phyloP scores from a whole-genome alignment of 1,140 invertebrate species.

The Glossosoma conforme region DNA sequence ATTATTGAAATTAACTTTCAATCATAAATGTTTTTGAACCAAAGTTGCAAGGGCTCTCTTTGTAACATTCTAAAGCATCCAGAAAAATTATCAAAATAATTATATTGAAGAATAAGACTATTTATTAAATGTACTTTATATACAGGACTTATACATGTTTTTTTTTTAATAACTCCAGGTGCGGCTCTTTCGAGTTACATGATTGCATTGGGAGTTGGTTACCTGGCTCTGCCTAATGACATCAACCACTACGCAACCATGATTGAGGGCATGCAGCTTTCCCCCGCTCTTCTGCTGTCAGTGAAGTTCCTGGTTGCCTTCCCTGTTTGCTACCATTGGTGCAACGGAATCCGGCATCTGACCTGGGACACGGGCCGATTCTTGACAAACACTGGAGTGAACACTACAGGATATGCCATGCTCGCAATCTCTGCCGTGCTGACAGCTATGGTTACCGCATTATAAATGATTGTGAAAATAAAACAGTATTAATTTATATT shows the following conservation, averaged over 20 bases:
- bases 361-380: constrained; percentile 66
- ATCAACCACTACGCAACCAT: constrained; percentile 52
- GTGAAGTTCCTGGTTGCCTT: constrained; percentile 55
- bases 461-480: constrained; percentile 34
- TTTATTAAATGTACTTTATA: no score
- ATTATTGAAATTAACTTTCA: no score
- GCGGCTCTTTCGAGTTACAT: constrained; percentile 51
- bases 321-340: constrained; percentile 62
- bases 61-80: not conserved
- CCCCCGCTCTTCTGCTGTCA: constrained; percentile 47
- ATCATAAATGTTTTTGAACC: constrained; percentile 40
- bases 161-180: constrained; percentile 35
- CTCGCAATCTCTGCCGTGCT: constrained; percentile 44
- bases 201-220: constrained; percentile 50
- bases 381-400: constrained; percentile 66
- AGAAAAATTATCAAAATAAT: not conserved
- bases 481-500: not conserved
- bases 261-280: constrained; percentile 52
- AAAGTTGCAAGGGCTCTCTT: not conserved
- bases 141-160: no score
- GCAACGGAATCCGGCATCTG: constrained; percentile 69
- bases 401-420: constrained; percentile 62
- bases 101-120: no score
- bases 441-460: constrained; percentile 39
- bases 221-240: constrained; percentile 51